Evolutionary conservation across 2,113 vertebrate genomes (phyloP), one percentile per base, ranked within the genome.

Genomic region (Menura novaehollandiae): DNA sequence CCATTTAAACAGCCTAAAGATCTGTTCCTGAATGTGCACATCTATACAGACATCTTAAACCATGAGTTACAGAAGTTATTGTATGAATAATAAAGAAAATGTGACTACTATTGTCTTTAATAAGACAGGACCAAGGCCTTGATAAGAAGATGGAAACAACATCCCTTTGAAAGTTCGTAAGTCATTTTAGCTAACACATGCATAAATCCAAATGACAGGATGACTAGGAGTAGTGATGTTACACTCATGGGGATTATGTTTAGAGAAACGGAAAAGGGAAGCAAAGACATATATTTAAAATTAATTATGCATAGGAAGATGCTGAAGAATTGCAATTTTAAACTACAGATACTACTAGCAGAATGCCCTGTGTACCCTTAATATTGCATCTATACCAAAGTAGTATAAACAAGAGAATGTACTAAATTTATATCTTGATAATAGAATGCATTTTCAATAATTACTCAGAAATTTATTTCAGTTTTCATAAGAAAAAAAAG

Each of bases 1-100:
- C 28, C 59, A 67, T 77, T 77, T 28, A 84, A 93, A 72, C 8
- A 84, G 15, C 21, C 43, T 39, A 13, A 69, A 77, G 28, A 15
- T 23, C 20, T 73, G n/a, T 13, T 27, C 30, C 18, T 43, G 32
- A 83, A 63, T 43, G 43, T 21, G 22, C 0, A 0, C 10, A 6
- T 47, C 24, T 24, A 32, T 28, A 77, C 2, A 41, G 39, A 69
- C 17, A 52, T 69, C n/a, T 85, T 72, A 80, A 73, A 47, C 28
- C 24, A 14, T 0, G 0, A 58, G 23, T 23, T 56, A 62, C 19
- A 23, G 21, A 69, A 55, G 6, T 58, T 58, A 51, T 14, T 76
- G 39, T 41, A 19, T 18, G 33, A 53, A 60, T 41, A 79, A 8
- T 43, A 58, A 46, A 91, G 32, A 73, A 76, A 89, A 77, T 60